Evolutionary conservation across 2,888 invertebrate species (phyloP).

Genomic region (Gymnocheta viridis): DNA sequence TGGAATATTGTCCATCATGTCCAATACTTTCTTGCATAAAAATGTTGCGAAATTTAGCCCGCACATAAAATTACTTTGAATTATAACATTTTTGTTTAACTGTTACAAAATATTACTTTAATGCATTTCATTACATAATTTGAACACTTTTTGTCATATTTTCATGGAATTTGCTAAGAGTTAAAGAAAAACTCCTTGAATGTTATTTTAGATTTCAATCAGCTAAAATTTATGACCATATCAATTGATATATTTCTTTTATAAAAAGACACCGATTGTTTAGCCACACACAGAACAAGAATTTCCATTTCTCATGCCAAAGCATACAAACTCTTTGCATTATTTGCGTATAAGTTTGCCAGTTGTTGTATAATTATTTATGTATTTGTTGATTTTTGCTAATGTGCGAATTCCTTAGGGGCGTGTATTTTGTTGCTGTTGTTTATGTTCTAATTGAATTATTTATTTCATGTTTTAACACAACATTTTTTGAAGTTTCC

Average conservation of each 20-base stretch:
- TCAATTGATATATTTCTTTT: too few relatives aligned
- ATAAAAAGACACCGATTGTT: neutral
- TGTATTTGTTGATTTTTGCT: conserved; percentile 45
- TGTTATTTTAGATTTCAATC: neutral
- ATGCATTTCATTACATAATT: too few relatives aligned
- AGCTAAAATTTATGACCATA: neutral
- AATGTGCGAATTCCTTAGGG: conserved; percentile 54
- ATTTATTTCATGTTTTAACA: conserved; percentile 66
- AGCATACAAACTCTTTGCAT: neutral
- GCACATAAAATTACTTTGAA: too few relatives aligned
- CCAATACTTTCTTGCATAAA: too few relatives aligned
- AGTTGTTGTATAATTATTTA: conserved; percentile 2
- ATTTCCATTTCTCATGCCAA: neutral
- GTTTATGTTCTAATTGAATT: conserved; percentile 67
- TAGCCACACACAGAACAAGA: neutral
- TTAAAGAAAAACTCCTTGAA: too few relatives aligned
- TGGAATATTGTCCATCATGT: too few relatives aligned
- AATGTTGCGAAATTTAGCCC: too few relatives aligned
- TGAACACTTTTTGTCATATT: too few relatives aligned
- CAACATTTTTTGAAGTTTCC: conserved; percentile 57
- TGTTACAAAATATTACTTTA: too few relatives aligned
- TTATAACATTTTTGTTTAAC: too few relatives aligned
- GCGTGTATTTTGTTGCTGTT: conserved; percentile 51
- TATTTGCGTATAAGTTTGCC: neutral
- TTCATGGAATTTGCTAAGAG: too few relatives aligned